These are phyloP conservation scores for Myodes glareolus DNA, from an alignment of 2,113 vertebrate species.

Conservation along the genomic window DNA sequence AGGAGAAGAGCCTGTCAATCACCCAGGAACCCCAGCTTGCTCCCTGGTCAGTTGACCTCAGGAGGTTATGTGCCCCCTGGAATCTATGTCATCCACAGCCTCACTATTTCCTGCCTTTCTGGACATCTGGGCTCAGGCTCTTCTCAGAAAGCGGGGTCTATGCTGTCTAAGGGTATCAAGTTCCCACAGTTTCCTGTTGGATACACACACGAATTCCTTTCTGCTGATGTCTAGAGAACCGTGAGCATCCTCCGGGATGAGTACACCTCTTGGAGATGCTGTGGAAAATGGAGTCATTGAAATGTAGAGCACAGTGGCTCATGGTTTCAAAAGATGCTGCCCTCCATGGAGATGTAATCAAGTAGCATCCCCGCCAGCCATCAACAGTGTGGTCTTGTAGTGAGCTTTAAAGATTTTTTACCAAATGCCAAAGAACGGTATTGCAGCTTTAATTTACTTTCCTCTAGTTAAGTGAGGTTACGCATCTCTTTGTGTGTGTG, in stretches of 20 bases:
- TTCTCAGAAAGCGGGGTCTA: background rate
- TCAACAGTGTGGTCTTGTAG: background rate
- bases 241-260: background rate
- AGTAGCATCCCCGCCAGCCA: background rate
- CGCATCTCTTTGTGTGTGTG: background rate
- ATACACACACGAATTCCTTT: background rate
- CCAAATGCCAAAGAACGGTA: constrained; percentile 19
- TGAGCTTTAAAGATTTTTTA: background rate
- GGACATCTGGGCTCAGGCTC: too few species aligned
- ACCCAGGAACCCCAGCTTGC: background rate
- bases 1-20: background rate
- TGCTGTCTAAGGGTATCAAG: background rate
- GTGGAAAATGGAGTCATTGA: constrained; percentile 25
- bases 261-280: background rate
- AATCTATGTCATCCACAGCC: background rate
- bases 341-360: background rate
- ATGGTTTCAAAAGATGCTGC: background rate
- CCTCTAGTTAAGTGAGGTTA: background rate
- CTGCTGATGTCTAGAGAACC: background rate
- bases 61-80: too few species aligned
- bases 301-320: background rate
- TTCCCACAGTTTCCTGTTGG: background rate
- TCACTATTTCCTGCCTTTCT: too few species aligned
- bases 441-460: background rate
- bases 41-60: background rate